A percentile compares a stretch with the other conserved stretches of the same genome.
Conservation (phyloP, 2,888 invertebrate species). For the Napeogenes inachia region DNA sequence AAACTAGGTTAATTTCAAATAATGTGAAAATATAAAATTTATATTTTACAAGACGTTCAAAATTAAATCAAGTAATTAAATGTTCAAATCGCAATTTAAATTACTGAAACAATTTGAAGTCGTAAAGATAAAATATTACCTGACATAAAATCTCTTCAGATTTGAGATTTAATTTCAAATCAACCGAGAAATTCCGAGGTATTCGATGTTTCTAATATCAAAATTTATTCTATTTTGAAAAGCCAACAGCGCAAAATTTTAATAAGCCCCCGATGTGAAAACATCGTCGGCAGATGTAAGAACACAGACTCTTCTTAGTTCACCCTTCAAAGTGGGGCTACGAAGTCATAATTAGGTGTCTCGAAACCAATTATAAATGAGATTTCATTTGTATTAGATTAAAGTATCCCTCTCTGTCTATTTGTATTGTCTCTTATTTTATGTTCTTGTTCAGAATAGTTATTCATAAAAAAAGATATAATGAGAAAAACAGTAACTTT, state of each 20-base stretch:
- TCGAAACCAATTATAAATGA: conserved; percentile 8
- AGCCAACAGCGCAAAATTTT: conserved; percentile 47
- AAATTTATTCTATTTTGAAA: conserved; percentile 30
- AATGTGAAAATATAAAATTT: neutral
- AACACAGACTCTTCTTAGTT: conserved; percentile 27
- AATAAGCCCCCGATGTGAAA: conserved; percentile 54
- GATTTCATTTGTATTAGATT: neutral
- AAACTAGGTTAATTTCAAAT: no score
- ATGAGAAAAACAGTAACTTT: neutral
- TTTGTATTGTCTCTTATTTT: no score
- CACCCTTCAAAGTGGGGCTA: conserved; percentile 38
- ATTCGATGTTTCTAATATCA: conserved; percentile 29
- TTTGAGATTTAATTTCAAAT: conserved; percentile 25
- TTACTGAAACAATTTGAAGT: conserved; percentile 4
- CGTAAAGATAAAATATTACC: conserved; percentile 13
- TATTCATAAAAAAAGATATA: neutral
- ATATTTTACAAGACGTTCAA: neutral
- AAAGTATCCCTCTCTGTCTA: no score
- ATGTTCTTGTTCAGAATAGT: neutral
- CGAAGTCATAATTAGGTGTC: conserved; percentile 35
- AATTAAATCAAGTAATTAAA: neutral
- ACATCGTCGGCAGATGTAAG: conserved; percentile 47
- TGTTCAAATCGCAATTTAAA: conserved; percentile 1
- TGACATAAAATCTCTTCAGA: conserved; percentile 15
- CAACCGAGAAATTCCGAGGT: conserved; percentile 27